Evolutionary conservation across 2,888 invertebrate species (phyloP), one percentile per base, ranked within the genome.

Genomic region (Pammene aurita): DNA sequence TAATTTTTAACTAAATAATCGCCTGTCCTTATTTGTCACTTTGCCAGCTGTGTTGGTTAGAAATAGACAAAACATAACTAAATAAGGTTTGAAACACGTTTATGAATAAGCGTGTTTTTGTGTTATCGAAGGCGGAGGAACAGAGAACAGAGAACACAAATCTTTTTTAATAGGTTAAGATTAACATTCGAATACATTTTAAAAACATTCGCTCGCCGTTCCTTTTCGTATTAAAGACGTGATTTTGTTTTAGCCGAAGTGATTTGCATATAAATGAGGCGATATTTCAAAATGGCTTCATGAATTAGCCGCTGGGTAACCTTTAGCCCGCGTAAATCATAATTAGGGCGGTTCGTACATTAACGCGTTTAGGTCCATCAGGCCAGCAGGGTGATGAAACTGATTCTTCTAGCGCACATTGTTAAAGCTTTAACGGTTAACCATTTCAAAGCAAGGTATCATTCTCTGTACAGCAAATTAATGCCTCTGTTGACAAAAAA

Each of bases 271-370:
- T 35, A 62, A 52, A 62, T 52, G 50, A 42, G 41, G 61, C 26
- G 52, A 50, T 62, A 52, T 50, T 50, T 61, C n/a, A 38, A 18
- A 26, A 62, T 62, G 62, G 62, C 62, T 62, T 5, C 41, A 52
- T 10, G 62, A 62, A 52, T 52, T 52, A 41, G 41, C 10, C 50
- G 26, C 65, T 14, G 48, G 14, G 50, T 50, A 58, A 14, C 50
- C n/a, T 34, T 34, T n/a, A 52, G 60, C 44, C 18, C 50, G 58
- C 58, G 44, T 54, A 60, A 66, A 66, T 66, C 50, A 50, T 52
- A 66, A 60, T 66, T 60, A 14, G 18, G 60, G 58, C 44, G 35
- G 44, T 38, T 44, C 9, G 38, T 57, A 57, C 13, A 44, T 60
- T 60, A 66, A 58, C 52, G 35, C 44, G 50, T 52, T 52, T 26